Conservation (phyloP, 2,797 vertebrate species). For the Ceryle rudis region DNA sequence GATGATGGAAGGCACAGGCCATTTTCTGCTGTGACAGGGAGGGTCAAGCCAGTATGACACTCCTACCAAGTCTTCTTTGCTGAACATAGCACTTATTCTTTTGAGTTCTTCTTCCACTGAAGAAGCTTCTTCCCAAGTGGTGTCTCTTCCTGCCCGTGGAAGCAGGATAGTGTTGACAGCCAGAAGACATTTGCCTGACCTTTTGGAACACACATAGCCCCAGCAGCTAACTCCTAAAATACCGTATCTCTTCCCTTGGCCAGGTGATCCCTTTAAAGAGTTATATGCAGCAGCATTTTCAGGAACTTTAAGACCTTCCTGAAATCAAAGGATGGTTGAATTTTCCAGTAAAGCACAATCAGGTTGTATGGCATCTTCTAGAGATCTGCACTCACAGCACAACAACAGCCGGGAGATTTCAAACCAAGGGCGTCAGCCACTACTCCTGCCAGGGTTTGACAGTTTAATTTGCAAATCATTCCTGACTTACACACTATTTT, state of each 20-base stretch:
- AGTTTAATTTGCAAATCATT: conserved; percentile 71
- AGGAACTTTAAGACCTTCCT: neutral
- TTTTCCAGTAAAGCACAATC: neutral
- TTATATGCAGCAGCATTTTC: neutral
- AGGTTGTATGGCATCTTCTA: conserved; percentile 6
- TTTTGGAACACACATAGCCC: neutral
- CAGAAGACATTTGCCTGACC: neutral
- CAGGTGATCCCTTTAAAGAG: neutral
- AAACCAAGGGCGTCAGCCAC: neutral
- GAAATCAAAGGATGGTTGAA: neutral
- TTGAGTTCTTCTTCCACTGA: neutral
- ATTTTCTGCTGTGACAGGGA: neutral
- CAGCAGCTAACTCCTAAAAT: neutral
- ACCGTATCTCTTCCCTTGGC: neutral
- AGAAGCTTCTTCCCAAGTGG: neutral
- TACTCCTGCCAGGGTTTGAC: conserved; percentile 37
- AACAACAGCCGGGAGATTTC: conserved; percentile 19
- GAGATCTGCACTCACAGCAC: neutral
- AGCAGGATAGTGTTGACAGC: neutral
- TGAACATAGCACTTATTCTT: neutral
- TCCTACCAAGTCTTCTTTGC: neutral
- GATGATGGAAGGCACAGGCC: neutral
- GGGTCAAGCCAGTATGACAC: neutral
- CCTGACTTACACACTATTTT: conserved; percentile 67
- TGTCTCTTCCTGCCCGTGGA: neutral